Percentiles rank a stretch among this genome's conserved stretches.
Conservation (phyloP, 1,140 invertebrate species). For the Rhopalosiphum maidis region DNA sequence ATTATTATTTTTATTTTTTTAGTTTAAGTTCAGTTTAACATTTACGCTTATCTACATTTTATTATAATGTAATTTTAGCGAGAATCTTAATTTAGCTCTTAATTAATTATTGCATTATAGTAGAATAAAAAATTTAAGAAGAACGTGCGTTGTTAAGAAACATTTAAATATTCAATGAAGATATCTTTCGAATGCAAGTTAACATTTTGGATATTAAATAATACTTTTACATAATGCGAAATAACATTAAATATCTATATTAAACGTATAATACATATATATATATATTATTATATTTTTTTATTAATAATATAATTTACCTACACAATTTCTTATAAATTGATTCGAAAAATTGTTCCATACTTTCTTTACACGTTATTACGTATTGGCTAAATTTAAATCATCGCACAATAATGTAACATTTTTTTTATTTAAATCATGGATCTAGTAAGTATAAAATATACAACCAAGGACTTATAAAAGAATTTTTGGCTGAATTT, state of each 20-base stretch:
- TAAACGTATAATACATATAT: not conserved
- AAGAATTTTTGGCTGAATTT: not conserved
- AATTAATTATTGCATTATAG: not conserved
- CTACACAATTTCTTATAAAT: not conserved
- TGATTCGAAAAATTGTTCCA: not conserved
- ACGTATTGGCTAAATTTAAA: no score
- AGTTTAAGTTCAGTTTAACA: not conserved
- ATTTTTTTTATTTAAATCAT: not conserved
- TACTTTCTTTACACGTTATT: not conserved
- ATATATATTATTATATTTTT: not conserved
- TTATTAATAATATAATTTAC: not conserved
- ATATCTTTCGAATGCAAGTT: not conserved
- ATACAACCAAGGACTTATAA: not conserved
- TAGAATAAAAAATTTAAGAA: not conserved
- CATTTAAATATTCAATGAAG: constrained; percentile 10
- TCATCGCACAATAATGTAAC: not conserved
- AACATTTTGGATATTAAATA: not conserved
- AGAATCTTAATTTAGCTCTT: not conserved
- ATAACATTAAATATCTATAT: no score
- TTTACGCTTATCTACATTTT: not conserved
- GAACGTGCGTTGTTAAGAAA: not conserved
- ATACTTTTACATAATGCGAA: not conserved
- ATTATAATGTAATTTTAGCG: not conserved
- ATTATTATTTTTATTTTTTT: not conserved
- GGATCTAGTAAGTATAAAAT: not conserved